Base-by-base conservation (phyloP, 2,888 invertebrate species). In the Caenorhabditis sp. region DNA sequence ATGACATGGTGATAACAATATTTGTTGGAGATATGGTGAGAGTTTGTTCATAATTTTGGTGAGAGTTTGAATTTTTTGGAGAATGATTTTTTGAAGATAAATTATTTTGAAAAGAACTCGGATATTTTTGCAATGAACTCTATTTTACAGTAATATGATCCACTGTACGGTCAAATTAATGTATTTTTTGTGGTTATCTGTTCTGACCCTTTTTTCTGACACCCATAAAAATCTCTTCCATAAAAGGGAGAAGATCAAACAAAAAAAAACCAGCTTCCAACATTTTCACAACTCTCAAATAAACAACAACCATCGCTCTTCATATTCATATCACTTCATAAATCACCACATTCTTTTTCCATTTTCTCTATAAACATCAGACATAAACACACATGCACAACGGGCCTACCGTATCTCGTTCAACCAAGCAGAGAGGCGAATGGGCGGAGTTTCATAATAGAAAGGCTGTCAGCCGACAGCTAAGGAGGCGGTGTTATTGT, bases 371-470 rank as follows among this genome's bases (percentile, higher is more conserved):
- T 43, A 43, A 43, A 43, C 43, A 43, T 17, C 43, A 43, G 43
- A 43, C 43, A 43, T 43, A 43, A 8, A 53, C 66, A 70, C 70
- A 56, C 70, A 67, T 31, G 31, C 31, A 31, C 31, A 31, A 31
- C n/a, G 31, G 5, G 60, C 62, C 63, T 71, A 71, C 71, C 67
- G 71, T 71, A 71, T 62, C 62, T 10, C 66, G 50, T 58, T 63
- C 71, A 58, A 71, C 71, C 71, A 71, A 58, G 67, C 63, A 63
- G 59, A 54, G 63, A 26, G 31, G 50, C 63, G 56, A 67, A 63
- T 60, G 56, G 67, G 67, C 50, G 57, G 25, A 67, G 56, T 23
- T 21, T 23, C 4, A 23, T 21, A 1, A 52, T 17, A 43, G 3
- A 43, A 43, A 43, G 52, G 52, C 52, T 23, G 52, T 23, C 21